Conservation (phyloP, 2,113 vertebrate genomes). For the Etia nguti region DNA sequence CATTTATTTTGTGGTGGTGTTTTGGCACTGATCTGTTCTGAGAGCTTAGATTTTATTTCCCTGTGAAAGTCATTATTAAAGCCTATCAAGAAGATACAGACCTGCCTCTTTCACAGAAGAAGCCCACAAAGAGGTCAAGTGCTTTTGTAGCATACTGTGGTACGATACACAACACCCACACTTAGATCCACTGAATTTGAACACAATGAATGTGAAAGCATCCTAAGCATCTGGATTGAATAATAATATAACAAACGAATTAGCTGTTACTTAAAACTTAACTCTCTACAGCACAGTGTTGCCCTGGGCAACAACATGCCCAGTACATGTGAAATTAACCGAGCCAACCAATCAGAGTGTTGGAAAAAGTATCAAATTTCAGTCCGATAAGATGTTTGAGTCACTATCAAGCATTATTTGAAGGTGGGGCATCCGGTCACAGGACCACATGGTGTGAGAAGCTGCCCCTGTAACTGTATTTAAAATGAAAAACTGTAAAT, state of each 20-base stretch:
- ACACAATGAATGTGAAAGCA: neutral
- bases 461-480: neutral
- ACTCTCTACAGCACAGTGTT: neutral
- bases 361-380: neutral
- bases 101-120: neutral
- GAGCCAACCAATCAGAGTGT: neutral
- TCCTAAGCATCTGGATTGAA: neutral
- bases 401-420: neutral
- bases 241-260: neutral
- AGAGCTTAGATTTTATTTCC: neutral
- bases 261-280: neutral
- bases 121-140: neutral
- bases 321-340: neutral
- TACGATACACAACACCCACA: neutral
- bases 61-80: neutral
- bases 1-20: fast-evolving
- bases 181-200: neutral
- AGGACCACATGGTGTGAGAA: neutral
- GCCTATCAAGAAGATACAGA: fast-evolving
- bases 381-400: neutral
- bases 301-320: neutral
- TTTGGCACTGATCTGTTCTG: fast-evolving
- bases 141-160: neutral
- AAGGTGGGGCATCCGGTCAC: neutral
- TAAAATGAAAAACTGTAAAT: neutral